Conservation (phyloP, 2,797 vertebrate species). For the Scolopax bukidnonensis region DNA sequence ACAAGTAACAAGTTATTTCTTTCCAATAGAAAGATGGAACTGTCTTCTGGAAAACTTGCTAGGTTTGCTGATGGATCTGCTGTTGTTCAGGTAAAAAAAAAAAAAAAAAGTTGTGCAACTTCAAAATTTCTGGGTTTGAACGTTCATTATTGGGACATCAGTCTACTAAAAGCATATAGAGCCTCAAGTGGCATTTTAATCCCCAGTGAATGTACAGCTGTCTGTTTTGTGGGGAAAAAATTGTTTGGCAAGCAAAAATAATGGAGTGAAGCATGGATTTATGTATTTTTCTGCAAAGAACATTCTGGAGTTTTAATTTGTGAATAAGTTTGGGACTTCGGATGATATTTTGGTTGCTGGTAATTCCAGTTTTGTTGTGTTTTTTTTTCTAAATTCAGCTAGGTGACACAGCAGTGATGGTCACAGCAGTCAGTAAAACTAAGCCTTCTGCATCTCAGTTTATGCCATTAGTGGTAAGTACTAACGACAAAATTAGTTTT, state of each 20-base stretch:
- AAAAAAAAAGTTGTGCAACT: too few relatives aligned
- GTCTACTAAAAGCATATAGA: neutral
- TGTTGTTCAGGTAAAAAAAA: slow-evolving; percentile 87
- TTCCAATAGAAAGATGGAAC: slow-evolving; percentile 88
- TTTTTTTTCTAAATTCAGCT: slow-evolving; percentile 76
- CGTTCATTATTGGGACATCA: neutral
- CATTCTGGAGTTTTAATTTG: neutral
- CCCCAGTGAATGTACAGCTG: neutral
- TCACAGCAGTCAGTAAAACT: slow-evolving; percentile 95
- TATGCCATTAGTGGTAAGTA: slow-evolving; percentile 95
- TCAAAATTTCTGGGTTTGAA: neutral
- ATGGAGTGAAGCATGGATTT: rapidly evolving
- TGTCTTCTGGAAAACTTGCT: slow-evolving; percentile 91
- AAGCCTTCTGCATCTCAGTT: slow-evolving; percentile 91
- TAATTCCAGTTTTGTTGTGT: neutral
- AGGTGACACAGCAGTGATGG: slow-evolving; percentile 96
- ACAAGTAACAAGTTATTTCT: neutral
- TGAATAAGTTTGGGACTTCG: neutral
- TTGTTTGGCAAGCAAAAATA: neutral
- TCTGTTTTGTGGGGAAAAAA: neutral
- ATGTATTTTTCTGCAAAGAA: neutral
- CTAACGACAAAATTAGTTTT: neutral
- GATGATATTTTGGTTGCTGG: neutral
- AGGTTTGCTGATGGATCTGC: slow-evolving; percentile 95
- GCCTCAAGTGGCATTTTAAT: neutral